Evolutionary conservation across 2,113 vertebrate genomes (phyloP).

Genomic region (Pterocles orientalis): DNA sequence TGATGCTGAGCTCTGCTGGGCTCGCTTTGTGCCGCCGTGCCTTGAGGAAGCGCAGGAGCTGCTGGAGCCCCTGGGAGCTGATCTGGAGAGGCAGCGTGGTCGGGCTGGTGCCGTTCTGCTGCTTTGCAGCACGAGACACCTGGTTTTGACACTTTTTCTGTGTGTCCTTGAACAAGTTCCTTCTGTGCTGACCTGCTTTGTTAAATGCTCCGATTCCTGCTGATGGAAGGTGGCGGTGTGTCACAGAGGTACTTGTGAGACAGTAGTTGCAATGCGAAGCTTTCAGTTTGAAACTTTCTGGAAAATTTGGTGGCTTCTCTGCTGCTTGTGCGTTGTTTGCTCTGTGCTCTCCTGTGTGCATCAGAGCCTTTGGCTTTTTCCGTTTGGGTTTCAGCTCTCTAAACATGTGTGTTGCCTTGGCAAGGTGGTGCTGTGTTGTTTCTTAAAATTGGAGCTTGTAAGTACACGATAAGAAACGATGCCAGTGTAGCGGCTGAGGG

Average conservation of each 20-base stretch:
- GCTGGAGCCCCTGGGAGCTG: neutral
- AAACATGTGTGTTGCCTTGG: rapidly evolving
- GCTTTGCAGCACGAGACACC: neutral
- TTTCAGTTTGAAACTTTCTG: neutral
- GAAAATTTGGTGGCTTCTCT: neutral
- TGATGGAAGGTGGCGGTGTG: rapidly evolving
- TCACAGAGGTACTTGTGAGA: neutral
- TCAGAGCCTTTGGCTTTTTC: neutral
- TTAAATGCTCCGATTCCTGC: neutral
- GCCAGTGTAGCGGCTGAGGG: neutral
- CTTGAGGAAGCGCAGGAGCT: rapidly evolving
- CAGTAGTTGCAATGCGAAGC: neutral
- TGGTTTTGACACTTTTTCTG: neutral
- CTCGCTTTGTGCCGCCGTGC: neutral
- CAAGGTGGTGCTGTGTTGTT: neutral
- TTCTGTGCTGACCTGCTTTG: neutral
- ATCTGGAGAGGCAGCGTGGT: rapidly evolving
- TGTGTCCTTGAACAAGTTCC: neutral
- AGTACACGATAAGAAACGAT: rapidly evolving
- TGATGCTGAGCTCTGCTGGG: neutral
- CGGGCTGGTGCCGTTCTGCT: neutral
- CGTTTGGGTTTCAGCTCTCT: neutral
- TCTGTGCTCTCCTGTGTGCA: neutral
- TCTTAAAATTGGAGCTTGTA: neutral
- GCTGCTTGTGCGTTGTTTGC: neutral